phyloP scores from a whole-genome alignment of 2,888 invertebrate species.

The Pterostichus madidus region DNA sequence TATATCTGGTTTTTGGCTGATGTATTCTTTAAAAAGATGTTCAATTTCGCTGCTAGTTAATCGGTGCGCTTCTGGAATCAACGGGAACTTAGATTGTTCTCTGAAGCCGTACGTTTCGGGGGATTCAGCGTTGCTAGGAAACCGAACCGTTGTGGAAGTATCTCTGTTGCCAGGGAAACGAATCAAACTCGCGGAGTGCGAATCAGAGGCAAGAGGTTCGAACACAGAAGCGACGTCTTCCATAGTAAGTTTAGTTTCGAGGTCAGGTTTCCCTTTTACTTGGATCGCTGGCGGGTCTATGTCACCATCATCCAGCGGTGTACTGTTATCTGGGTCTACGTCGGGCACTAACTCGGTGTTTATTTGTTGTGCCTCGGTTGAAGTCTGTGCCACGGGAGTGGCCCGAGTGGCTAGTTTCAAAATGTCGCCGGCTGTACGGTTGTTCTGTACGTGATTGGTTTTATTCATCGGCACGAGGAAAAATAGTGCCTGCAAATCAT shows the following conservation, averaged over 20 bases:
- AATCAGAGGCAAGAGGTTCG: no score
- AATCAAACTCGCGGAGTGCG: no score
- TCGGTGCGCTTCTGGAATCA: constrained; percentile 43
- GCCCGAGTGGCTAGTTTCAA: background rate
- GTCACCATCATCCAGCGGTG: constrained; percentile 61
- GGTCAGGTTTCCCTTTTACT: constrained; percentile 40
- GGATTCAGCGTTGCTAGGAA: constrained; percentile 31
- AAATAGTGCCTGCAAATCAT: constrained; percentile 71
- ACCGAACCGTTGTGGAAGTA: no score
- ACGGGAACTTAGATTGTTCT: background rate
- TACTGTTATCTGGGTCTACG: constrained; percentile 57
- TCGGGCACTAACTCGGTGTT: background rate
- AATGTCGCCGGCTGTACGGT: constrained; percentile 32
- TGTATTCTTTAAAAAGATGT: constrained; percentile 68
- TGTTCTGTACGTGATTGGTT: constrained; percentile 65
- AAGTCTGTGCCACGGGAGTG: constrained; percentile 39
- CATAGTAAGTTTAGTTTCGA: no score
- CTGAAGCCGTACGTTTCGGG: constrained; percentile 43
- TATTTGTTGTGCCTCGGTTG: constrained; percentile 57
- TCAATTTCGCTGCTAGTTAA: constrained; percentile 59
- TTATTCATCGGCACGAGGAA: constrained; percentile 68
- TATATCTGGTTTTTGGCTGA: constrained; percentile 53
- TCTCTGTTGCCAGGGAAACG: no score
- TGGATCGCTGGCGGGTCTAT: constrained; percentile 27
- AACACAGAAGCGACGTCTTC: no score